Evolutionary conservation across 1,140 invertebrate species (phyloP).

Genomic region (Micrasema minimum): DNA sequence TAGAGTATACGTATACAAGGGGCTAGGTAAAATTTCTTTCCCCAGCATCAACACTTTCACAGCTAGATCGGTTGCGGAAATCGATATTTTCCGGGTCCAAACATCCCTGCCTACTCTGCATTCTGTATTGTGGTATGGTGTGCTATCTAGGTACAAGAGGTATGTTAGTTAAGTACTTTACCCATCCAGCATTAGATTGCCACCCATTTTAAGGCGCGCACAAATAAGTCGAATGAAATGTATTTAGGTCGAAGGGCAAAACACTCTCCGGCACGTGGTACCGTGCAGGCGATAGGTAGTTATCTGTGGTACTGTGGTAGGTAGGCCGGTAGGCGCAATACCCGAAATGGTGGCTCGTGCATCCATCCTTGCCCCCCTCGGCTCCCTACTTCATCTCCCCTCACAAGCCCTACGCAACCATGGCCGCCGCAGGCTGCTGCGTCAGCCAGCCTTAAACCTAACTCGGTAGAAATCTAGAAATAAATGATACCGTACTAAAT

Average conservation of each 20-base stretch:
- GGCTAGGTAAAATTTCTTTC: no score
- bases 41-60: no score
- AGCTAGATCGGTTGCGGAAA: not conserved
- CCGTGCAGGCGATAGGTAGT: constrained; percentile 8
- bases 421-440: not conserved
- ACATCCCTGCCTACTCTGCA: constrained; percentile 4
- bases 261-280: constrained; percentile 38
- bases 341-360: constrained; percentile 16
- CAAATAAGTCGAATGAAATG: constrained; percentile 52
- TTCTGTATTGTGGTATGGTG: not conserved
- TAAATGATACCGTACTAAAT: no score
- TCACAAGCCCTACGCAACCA: not conserved
- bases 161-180: constrained; percentile 8
- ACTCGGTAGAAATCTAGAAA: no score
- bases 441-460: not conserved
- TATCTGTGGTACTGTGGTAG: no score
- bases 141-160: no score
- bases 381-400: not conserved
- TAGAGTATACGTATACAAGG: no score
- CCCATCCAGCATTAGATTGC: constrained; percentile 46
- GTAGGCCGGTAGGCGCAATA: constrained; percentile 8
- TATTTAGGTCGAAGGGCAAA: constrained; percentile 53
- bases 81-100: not conserved
- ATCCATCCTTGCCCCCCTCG: not conserved
- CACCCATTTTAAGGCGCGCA: constrained; percentile 49